Conservation (phyloP, 2,888 invertebrate species). For the Chrysolina americana region DNA sequence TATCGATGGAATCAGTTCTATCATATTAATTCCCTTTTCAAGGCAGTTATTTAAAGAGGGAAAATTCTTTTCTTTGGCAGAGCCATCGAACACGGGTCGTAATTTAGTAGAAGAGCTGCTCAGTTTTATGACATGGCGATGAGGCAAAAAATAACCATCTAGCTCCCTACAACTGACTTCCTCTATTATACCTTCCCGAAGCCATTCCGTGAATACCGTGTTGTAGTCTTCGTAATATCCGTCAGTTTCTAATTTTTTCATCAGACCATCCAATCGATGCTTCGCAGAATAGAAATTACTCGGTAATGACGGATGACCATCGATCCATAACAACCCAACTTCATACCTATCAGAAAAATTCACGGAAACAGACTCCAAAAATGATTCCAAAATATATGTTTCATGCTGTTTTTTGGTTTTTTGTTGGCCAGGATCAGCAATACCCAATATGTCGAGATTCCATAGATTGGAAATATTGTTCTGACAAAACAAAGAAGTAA, state of each 20-base stretch:
- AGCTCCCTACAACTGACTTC: not conserved
- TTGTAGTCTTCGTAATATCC: constrained; percentile 9
- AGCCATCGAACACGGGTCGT: constrained; percentile 13
- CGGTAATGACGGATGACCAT: constrained; percentile 56
- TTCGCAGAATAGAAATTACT: constrained; percentile 42
- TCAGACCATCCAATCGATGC: not conserved
- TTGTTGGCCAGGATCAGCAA: constrained; percentile 2
- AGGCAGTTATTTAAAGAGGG: constrained; percentile 5
- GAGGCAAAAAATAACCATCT: constrained; percentile 7
- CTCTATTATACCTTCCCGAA: constrained; percentile 1
- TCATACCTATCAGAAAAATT: constrained; percentile 50
- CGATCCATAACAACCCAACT: constrained; percentile 59
- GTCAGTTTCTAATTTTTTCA: constrained; percentile 18
- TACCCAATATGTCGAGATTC: constrained; percentile 5
- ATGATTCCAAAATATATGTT: not conserved
- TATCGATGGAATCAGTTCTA: constrained; percentile 15
- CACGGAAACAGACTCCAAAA: not conserved
- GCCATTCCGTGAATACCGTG: constrained; percentile 5
- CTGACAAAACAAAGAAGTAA: constrained; percentile 9
- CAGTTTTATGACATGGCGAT: constrained; percentile 8
- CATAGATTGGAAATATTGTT: constrained; percentile 13
- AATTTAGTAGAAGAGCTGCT: constrained; percentile 13
- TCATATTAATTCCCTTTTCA: not conserved
- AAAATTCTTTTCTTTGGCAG: constrained; percentile 15
- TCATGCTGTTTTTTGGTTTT: not conserved